A percentile compares a stretch with the other conserved stretches of the same genome.
phyloP scores from a whole-genome alignment of 2,888 invertebrate genomes.

The Gandaritis pyraliata region DNA sequence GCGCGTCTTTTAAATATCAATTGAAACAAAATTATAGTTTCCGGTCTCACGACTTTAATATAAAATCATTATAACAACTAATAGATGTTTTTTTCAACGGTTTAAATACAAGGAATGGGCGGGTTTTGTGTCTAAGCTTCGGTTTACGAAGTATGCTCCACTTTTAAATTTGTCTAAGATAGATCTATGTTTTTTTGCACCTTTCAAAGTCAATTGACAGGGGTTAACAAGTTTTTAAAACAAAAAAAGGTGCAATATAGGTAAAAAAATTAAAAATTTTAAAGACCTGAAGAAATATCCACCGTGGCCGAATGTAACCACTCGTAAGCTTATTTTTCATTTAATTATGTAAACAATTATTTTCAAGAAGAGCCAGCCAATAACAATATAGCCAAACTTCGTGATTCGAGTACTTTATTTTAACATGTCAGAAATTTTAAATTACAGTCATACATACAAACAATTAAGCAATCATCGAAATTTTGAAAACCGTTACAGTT shows the following conservation, averaged over 20 bases:
- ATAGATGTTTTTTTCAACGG: slow-evolving; percentile 43
- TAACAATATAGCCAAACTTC: slow-evolving; percentile 21
- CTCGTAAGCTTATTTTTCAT: background rate
- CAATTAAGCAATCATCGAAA: slow-evolving; percentile 78
- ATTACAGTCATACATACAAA: slow-evolving; percentile 63
- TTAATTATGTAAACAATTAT: slow-evolving; percentile 16
- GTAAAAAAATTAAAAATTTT: too few relatives aligned
- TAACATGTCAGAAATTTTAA: slow-evolving; percentile 57
- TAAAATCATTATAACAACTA: slow-evolving; percentile 43
- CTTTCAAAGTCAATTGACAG: background rate
- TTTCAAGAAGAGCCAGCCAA: slow-evolving; percentile 13
- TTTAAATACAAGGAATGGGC: slow-evolving; percentile 49
- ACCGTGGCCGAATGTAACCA: background rate
- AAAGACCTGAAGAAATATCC: too few relatives aligned
- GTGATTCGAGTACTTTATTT: slow-evolving; percentile 24
- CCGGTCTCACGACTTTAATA: slow-evolving; percentile 48
- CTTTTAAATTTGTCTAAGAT: slow-evolving; percentile 46
- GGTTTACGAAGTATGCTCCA: slow-evolving; percentile 49
- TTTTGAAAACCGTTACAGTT: slow-evolving; percentile 77
- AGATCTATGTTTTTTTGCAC: slow-evolving; percentile 24
- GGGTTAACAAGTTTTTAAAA: too few relatives aligned
- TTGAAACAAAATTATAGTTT: slow-evolving; percentile 50
- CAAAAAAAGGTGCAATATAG: too few relatives aligned
- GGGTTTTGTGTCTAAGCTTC: slow-evolving; percentile 32
- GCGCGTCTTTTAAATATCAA: slow-evolving; percentile 46